Percentiles rank a stretch among this genome's conserved stretches.
Evolutionary conservation across 2,113 vertebrate species (phyloP).

Genomic region (Phocoena phocoena): DNA sequence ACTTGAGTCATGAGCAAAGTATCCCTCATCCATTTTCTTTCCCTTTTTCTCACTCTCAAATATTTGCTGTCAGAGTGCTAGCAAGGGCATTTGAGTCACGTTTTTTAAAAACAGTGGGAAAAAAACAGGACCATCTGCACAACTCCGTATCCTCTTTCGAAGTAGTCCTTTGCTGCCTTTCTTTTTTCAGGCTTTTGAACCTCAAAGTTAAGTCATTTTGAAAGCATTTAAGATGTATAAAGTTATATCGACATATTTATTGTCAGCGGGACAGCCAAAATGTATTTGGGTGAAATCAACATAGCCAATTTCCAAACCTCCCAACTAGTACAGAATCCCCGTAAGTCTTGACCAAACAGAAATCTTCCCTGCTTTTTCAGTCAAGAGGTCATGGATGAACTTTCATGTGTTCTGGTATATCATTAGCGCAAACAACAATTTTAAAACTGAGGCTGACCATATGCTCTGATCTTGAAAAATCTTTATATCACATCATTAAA

Average conservation of each 20-base stretch:
- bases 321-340: background rate
- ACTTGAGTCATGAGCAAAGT: constrained; percentile 27
- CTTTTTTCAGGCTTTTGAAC: constrained; percentile 19
- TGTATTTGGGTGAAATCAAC: constrained; percentile 32
- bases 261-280: constrained; percentile 7
- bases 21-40: background rate
- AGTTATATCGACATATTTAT: constrained; percentile 50
- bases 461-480: constrained; percentile 17
- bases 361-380: background rate
- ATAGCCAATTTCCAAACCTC: background rate
- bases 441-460: constrained; percentile 28
- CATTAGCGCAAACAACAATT: constrained; percentile 28
- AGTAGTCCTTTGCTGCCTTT: constrained; percentile 36
- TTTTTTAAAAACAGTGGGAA: background rate
- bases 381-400: background rate
- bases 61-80: background rate
- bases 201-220: constrained; percentile 27
- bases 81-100: background rate
- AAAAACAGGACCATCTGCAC: background rate
- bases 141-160: background rate
- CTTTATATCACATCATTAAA: constrained; percentile 51
- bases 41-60: background rate
- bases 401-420: background rate
- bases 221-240: constrained; percentile 11
- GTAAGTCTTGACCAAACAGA: constrained; percentile 42